Conservation (phyloP, 2,888 invertebrate genomes). For the Artemia sp. region DNA sequence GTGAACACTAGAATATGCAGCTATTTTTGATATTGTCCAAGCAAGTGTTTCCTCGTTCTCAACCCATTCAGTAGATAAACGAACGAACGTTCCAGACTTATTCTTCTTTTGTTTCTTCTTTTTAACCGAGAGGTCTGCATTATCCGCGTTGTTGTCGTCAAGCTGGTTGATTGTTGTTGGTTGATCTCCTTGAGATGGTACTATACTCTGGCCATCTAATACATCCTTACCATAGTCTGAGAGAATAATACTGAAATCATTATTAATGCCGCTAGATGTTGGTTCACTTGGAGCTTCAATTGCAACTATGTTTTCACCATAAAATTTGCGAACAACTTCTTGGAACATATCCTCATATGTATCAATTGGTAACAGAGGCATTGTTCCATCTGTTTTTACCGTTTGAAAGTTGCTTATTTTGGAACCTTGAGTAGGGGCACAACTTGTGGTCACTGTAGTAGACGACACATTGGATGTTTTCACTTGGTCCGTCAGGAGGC, state of each 20-base stretch:
- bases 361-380: slow-evolving; percentile 23
- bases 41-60: slow-evolving; percentile 50
- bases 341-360: slow-evolving; percentile 68
- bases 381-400: slow-evolving; percentile 10
- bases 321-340: slow-evolving; percentile 76
- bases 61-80: slow-evolving; percentile 39
- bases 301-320: slow-evolving; percentile 49
- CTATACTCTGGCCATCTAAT: background rate
- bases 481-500: slow-evolving; percentile 10
- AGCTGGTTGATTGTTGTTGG: slow-evolving; percentile 14
- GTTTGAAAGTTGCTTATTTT: slow-evolving; percentile 6
- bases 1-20: slow-evolving; percentile 57
- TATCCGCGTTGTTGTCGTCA: slow-evolving; percentile 30
- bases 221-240: slow-evolving; percentile 11
- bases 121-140: slow-evolving; percentile 28
- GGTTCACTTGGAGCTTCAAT: slow-evolving; percentile 5
- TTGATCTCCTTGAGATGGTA: slow-evolving; percentile 7
- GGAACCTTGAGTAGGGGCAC: background rate
- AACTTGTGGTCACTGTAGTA: background rate
- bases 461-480: background rate
- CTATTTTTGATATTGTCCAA: slow-evolving; percentile 61
- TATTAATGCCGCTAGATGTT: background rate
- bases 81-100: slow-evolving; percentile 15
- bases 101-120: slow-evolving; percentile 8
- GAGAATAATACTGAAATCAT: slow-evolving; percentile 5